Conservation (phyloP, 2,113 vertebrate species). For the Labeo rohita region DNA sequence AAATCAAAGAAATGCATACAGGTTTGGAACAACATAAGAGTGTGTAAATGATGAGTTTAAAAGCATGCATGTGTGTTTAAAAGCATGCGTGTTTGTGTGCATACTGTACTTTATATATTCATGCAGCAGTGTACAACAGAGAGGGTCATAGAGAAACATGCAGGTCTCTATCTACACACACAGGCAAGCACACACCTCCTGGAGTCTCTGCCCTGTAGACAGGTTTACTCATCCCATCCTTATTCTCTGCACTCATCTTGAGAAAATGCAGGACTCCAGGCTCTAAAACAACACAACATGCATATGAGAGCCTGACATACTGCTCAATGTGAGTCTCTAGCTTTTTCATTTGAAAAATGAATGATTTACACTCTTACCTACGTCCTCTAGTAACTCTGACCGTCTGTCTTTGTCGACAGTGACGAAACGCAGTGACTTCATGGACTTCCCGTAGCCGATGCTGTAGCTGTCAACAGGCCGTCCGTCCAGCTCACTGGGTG, state of each 20-base stretch:
- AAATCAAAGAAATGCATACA: neutral
- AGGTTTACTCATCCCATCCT: conserved; percentile 68
- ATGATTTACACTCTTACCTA: conserved; percentile 72
- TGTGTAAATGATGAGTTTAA: neutral
- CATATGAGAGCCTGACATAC: conserved; percentile 35
- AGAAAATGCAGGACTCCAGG: conserved; percentile 73
- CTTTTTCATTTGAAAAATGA: conserved; percentile 7
- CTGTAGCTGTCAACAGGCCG: conserved; percentile 75
- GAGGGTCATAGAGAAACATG: conserved; percentile 11
- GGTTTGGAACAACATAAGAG: neutral
- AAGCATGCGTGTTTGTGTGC: neutral
- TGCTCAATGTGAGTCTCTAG: conserved; percentile 9
- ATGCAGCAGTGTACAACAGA: neutral
- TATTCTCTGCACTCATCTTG: conserved; percentile 78
- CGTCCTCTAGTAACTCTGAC: conserved; percentile 74
- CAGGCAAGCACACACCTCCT: conserved; percentile 59
- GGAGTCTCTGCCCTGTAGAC: conserved; percentile 69
- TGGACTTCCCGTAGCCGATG: conserved; percentile 79
- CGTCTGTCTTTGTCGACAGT: conserved; percentile 71
- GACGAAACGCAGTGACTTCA: conserved; percentile 76
- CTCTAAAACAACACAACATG: conserved; percentile 66
- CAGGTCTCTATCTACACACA: conserved; percentile 3
- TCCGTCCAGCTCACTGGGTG: conserved; percentile 73
- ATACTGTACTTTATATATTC: neutral
- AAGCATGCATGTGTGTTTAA: conserved; percentile 2